Evolutionary conservation across 1,140 invertebrate species (phyloP).

Genomic region (Macrosteles quadrilineatus): DNA sequence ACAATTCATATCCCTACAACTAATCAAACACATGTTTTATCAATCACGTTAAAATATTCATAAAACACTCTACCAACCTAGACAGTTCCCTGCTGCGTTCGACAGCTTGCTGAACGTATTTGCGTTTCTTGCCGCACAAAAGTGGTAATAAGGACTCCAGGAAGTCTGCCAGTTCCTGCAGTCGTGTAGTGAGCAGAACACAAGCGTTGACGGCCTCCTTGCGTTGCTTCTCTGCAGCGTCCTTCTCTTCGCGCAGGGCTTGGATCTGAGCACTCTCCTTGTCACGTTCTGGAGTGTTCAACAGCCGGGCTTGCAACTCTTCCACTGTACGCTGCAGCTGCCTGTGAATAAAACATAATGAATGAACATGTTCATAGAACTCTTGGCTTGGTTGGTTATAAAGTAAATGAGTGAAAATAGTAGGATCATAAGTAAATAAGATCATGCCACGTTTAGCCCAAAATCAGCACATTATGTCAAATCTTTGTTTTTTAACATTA

Average conservation of each 20-base stretch:
- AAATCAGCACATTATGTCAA: too few relatives aligned
- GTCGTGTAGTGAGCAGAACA: conserved; percentile 59
- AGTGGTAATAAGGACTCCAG: conserved; percentile 62
- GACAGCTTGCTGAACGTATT: conserved; percentile 56
- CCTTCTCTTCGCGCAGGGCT: conserved; percentile 46
- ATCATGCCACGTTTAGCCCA: too few relatives aligned
- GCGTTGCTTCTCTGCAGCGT: conserved; percentile 54
- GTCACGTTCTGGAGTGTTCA: conserved; percentile 41
- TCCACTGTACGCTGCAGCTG: conserved; percentile 38
- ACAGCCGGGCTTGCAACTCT: conserved; percentile 46
- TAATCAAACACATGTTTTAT: too few relatives aligned
- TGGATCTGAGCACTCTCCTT: conserved; percentile 30
- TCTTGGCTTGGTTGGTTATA: background rate
- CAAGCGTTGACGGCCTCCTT: conserved; percentile 66
- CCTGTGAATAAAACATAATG: conserved; percentile 11
- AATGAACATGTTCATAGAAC: background rate
- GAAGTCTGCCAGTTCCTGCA: conserved; percentile 71
- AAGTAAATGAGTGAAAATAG: background rate
- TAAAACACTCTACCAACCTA: background rate
- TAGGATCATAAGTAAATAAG: too few relatives aligned
- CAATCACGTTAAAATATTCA: too few relatives aligned
- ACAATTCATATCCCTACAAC: too few relatives aligned
- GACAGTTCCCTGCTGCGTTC: conserved; percentile 60
- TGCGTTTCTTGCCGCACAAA: conserved; percentile 53
- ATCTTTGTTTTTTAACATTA: too few relatives aligned